phyloP scores from a whole-genome alignment of 2,797 vertebrate genomes.

The Trachurus trachurus region DNA sequence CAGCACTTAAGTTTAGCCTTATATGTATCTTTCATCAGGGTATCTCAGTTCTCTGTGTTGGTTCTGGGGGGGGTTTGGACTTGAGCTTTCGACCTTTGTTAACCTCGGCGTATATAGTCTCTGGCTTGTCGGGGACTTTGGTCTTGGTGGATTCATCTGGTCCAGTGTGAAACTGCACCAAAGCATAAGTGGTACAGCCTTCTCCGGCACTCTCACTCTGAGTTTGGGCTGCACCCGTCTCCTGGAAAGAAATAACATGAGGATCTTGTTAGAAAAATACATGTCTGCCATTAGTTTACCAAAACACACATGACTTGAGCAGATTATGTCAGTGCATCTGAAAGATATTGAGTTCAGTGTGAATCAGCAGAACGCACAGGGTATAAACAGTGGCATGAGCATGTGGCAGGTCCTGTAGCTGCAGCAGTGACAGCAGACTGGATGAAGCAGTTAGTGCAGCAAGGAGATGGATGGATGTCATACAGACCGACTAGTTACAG shows the following conservation, averaged over 20 bases:
- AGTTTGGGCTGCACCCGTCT: accelerated
- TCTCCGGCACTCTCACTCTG: neutral
- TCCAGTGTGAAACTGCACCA: neutral
- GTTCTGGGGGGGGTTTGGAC: accelerated
- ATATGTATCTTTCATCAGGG: no score
- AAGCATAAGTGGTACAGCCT: neutral
- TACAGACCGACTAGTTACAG: no score
- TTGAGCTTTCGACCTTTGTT: neutral
- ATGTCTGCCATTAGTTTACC: no score
- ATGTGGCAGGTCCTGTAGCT: neutral
- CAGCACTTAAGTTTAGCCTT: neutral
- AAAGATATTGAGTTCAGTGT: no score
- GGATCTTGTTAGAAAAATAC: neutral
- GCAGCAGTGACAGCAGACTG: no score
- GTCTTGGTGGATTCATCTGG: neutral
- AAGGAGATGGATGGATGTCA: no score
- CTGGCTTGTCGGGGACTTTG: accelerated
- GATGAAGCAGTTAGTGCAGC: no score
- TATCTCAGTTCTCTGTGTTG: neutral
- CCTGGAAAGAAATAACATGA: neutral
- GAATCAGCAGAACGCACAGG: no score
- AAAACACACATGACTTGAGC: no score
- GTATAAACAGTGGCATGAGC: neutral
- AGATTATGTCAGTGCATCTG: no score
- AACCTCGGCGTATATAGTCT: slow-evolving; percentile 30